Evolutionary conservation across 2,888 invertebrate species (phyloP).

Genomic region (Drosophila paramelanica): DNA sequence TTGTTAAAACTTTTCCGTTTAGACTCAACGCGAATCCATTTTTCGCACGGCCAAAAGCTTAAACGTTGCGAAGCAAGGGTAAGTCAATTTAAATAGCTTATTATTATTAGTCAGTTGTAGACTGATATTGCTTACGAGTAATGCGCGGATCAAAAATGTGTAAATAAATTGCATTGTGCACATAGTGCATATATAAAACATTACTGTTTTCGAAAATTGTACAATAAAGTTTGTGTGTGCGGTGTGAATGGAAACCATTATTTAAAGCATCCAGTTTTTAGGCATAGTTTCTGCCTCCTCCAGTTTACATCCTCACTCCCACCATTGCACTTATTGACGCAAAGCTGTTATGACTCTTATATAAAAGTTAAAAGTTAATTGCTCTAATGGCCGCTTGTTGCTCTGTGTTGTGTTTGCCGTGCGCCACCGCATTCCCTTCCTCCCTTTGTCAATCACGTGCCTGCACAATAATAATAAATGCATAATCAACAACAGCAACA

Average conservation of each 20-base stretch:
- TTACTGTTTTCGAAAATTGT: background rate
- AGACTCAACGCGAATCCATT: slow-evolving; percentile 8
- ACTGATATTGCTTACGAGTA: background rate
- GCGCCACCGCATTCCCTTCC: background rate
- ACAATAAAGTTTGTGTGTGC: background rate
- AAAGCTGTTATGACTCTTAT: slow-evolving; percentile 38
- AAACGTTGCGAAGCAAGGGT: slow-evolving; percentile 17
- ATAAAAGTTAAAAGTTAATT: slow-evolving; percentile 44
- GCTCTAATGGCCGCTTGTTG: slow-evolving; percentile 36
- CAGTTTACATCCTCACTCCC: background rate
- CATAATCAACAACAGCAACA: slow-evolving; percentile 2
- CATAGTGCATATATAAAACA: background rate
- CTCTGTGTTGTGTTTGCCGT: slow-evolving; percentile 17
- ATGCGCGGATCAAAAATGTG: background rate
- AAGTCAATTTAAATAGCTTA: slow-evolving; percentile 3
- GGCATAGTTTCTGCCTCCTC: background rate
- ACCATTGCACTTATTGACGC: slow-evolving; percentile 4
- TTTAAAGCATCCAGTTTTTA: background rate
- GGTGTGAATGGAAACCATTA: background rate
- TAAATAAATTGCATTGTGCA: background rate
- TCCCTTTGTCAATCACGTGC: background rate
- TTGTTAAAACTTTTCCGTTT: slow-evolving; percentile 21
- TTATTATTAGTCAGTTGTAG: background rate
- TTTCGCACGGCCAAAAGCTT: slow-evolving; percentile 9
- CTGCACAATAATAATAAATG: slow-evolving; percentile 13